These are phyloP conservation scores for Coturnix japonica DNA, from an alignment of 2,113 vertebrate genomes.

Conservation along the genomic window DNA sequence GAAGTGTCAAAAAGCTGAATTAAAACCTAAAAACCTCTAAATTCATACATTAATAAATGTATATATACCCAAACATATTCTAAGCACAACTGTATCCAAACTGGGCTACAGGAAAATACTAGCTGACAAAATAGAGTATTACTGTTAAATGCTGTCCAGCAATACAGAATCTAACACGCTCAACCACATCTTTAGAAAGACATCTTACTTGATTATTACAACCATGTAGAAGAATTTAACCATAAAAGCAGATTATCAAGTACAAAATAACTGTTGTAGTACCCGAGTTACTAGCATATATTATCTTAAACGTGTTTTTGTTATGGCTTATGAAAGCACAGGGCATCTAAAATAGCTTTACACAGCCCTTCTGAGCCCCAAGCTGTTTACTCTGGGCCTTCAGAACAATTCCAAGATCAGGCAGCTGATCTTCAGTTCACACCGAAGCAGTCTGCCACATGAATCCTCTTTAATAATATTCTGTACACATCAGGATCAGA, in stretches of 20 bases:
- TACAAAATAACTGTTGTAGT: rapidly evolving
- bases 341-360: not conserved
- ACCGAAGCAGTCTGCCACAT: not conserved
- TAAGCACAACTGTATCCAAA: not conserved
- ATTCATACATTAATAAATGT: not conserved
- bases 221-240: not conserved
- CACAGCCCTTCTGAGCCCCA: not conserved
- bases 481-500: not conserved
- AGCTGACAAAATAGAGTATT: not conserved
- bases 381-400: not conserved
- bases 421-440: not conserved
- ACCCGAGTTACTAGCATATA: not conserved
- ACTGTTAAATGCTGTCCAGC: not conserved
- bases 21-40: not conserved
- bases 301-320: not conserved
- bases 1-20: not conserved
- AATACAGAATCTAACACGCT: not conserved
- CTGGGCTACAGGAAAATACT: not conserved
- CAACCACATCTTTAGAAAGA: not conserved
- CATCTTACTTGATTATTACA: not conserved
- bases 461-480: not conserved
- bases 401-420: not conserved
- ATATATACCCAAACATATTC: not conserved
- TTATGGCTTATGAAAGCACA: not conserved
- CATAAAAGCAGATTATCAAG: not conserved